Conservation (phyloP, 1,140 invertebrate genomes). For the Macrosteles quadrilineatus region DNA sequence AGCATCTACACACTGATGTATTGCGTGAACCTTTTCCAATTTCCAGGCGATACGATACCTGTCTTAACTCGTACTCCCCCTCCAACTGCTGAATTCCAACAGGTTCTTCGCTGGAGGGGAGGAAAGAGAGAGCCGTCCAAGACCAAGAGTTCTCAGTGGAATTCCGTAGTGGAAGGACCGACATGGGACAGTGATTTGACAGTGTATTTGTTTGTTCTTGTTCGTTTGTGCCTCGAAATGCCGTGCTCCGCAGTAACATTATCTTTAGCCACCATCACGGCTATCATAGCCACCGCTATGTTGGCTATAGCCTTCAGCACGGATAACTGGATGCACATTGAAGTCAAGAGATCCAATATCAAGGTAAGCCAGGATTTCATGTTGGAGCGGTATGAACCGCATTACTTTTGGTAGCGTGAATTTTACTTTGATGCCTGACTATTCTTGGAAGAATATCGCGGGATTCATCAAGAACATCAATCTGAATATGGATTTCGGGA, state of each 20-base stretch:
- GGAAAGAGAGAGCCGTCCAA: too few species aligned
- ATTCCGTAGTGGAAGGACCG: background rate
- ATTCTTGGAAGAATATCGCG: too few species aligned
- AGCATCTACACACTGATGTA: too few species aligned
- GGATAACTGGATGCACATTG: slow-evolving; percentile 92
- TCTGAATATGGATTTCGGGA: too few species aligned
- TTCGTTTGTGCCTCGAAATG: slow-evolving; percentile 56
- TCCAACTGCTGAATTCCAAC: too few species aligned
- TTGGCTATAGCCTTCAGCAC: slow-evolving; percentile 92
- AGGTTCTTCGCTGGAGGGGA: too few species aligned
- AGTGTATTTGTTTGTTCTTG: too few species aligned
- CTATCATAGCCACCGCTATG: slow-evolving; percentile 87
- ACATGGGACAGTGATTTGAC: background rate
- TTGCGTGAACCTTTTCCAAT: too few species aligned
- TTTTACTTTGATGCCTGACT: background rate
- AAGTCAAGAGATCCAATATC: slow-evolving; percentile 84
- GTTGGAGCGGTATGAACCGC: background rate
- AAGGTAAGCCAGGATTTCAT: slow-evolving; percentile 61
- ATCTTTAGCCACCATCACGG: slow-evolving; percentile 90
- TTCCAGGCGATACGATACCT: too few species aligned
- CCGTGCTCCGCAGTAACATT: slow-evolving; percentile 93
- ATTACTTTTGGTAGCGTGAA: background rate
- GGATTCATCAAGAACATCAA: too few species aligned
- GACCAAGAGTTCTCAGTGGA: too few species aligned
- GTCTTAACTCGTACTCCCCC: background rate